Base-by-base conservation (phyloP, 2,797 vertebrate genomes). In the Ambastaia sidthimunki region DNA sequence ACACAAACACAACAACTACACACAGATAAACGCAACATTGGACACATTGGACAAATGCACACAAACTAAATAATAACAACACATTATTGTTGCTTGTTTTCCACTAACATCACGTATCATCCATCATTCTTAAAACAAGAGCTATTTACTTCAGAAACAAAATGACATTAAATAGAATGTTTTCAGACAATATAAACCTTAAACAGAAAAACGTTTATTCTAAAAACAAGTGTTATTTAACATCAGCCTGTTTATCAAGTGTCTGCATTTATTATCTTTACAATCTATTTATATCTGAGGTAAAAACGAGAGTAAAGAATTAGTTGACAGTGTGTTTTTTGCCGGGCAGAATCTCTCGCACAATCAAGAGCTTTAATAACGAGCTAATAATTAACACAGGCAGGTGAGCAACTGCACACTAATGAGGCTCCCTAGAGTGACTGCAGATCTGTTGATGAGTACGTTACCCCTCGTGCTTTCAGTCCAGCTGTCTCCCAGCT, bases 381-480 rank as follows among this genome's bases (percentile, higher is more conserved):
- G n/a, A 7, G 54, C 50, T 23, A 6, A 48, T 18, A 16, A 62
- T 71, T 18, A 60, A 70, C 6, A 23, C 65, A 65, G 31, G 31
- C 31, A 69, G 65, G 65, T 69, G 19, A 34, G 31, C 23, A 25
- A 15, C 52, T 7, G 19, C 63, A 68, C 63, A 69, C 23, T 55
- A 34, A 71, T 66, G 48, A 59, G 19, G 44, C 70, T 25, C 55
- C 76, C 66, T 52, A 50, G 7, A 47, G 76, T 2, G 50, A 76
- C 37, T 50, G 12, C 28, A 23, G 62, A 50, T 41, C 28, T 55
- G 31, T 18, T 76, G 74, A 67, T 76, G 74, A 76, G 25, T 47
- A 19, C 74, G 48, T 23, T 79, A 80, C 48, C 52, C 68, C 79
- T 55, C 75, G 34, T 76, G 52, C 68, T 69, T 76, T 19, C 16